A percentile compares a stretch with the other conserved stretches of the same genome.
phyloP scores from a whole-genome alignment of 2,113 vertebrate species.

The Caloenas nicobarica region DNA sequence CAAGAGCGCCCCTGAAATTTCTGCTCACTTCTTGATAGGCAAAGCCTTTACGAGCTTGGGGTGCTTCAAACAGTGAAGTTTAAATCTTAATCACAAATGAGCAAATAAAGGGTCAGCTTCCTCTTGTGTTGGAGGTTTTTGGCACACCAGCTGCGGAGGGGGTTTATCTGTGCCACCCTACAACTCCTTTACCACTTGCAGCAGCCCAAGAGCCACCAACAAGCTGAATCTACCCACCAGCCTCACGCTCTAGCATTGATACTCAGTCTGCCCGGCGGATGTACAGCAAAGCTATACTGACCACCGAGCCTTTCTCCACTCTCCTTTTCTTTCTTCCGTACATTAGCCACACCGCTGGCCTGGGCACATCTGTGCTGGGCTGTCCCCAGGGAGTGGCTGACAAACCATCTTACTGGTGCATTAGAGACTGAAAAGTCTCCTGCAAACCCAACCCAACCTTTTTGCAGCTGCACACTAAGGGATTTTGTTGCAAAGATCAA shows the following conservation, averaged over 20 bases:
- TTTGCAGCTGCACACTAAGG: neutral
- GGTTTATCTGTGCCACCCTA: neutral
- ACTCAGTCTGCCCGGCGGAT: neutral
- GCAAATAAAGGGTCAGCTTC: neutral
- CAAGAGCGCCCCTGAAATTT: neutral
- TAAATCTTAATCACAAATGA: neutral
- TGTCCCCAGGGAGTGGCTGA: neutral
- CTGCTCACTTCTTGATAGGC: neutral
- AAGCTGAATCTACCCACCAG: rapidly evolving
- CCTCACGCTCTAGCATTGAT: neutral
- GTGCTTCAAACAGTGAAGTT: neutral
- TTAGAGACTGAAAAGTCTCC: neutral
- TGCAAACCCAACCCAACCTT: neutral
- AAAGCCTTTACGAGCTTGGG: neutral
- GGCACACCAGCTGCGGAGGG: neutral
- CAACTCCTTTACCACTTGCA: neutral
- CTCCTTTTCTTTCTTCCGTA: neutral
- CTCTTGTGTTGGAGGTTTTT: neutral
- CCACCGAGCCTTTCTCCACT: neutral
- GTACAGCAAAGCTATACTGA: neutral
- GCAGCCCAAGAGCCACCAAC: neutral
- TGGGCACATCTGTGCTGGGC: neutral
- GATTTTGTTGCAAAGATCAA: neutral
- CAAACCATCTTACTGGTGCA: neutral
- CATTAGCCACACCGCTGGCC: neutral